phyloP scores from a whole-genome alignment of 1,140 invertebrate species.

The Lasioglossum albipes region DNA sequence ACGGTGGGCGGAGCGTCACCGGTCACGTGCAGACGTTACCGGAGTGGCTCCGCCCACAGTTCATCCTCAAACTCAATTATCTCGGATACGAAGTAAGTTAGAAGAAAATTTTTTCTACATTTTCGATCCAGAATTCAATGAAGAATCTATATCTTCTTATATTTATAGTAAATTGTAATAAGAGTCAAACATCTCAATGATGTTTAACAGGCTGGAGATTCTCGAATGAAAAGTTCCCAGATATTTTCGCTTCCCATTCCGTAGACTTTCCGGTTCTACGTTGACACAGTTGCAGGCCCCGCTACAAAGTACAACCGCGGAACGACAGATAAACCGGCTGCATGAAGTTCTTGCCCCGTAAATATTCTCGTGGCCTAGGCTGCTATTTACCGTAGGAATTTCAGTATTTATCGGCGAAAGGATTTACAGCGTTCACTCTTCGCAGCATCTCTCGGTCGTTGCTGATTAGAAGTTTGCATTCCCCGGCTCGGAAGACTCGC shows the following conservation, averaged over 20 bases:
- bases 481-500: background rate
- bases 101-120: no score
- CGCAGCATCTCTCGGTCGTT: slow-evolving; percentile 1
- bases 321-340: slow-evolving; percentile 14
- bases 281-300: background rate
- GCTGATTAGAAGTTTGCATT: slow-evolving; percentile 44
- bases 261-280: background rate
- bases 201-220: background rate
- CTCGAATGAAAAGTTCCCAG: background rate
- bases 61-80: no score
- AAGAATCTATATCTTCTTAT: no score
- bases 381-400: slow-evolving; percentile 43
- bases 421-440: slow-evolving; percentile 22
- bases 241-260: slow-evolving; percentile 16
- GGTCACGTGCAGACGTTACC: no score
- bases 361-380: slow-evolving; percentile 19
- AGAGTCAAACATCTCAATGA: no score
- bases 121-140: no score
- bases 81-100: no score
- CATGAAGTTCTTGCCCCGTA: background rate
- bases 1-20: no score
- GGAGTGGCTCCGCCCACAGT: no score
- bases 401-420: slow-evolving; percentile 39
- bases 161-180: no score
- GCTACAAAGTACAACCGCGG: slow-evolving; percentile 9